Conservation (phyloP, 1,140 invertebrate genomes). For the Drosophila elegans region DNA sequence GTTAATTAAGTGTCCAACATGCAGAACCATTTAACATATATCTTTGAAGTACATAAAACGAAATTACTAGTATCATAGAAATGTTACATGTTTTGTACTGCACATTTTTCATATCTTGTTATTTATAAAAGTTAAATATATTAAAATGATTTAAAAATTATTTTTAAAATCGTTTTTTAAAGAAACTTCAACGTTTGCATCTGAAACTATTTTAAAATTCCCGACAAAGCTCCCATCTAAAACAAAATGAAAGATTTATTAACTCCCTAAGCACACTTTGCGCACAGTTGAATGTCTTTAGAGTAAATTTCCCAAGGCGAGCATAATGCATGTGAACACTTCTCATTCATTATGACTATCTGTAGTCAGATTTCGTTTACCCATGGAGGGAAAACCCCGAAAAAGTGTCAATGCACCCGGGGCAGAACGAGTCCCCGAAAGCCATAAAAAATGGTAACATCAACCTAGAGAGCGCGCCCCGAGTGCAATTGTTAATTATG, state of each 20-base stretch:
- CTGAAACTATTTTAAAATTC: not conserved
- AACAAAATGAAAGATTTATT: constrained; percentile 16
- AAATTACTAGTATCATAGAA: not conserved
- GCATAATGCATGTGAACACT: constrained; percentile 40
- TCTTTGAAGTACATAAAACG: not conserved
- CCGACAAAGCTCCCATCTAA: not conserved
- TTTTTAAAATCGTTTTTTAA: no score
- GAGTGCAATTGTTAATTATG: constrained; percentile 76
- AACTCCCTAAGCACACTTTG: constrained; percentile 13
- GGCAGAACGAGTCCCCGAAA: constrained; percentile 14
- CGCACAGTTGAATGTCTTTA: constrained; percentile 15
- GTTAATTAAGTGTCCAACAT: constrained; percentile 4
- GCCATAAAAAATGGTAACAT: constrained; percentile 35
- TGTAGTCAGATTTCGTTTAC: constrained; percentile 52
- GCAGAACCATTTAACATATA: not conserved
- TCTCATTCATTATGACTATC: constrained; percentile 44
- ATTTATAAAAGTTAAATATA: no score
- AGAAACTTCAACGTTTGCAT: not conserved
- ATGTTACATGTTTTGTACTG: no score
- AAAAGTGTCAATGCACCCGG: constrained; percentile 67
- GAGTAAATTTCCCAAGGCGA: constrained; percentile 45
- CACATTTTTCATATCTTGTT: no score
- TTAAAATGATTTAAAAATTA: no score
- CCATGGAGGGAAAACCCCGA: constrained; percentile 7
- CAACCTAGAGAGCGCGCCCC: constrained; percentile 47